Percentiles rank a stretch among this genome's conserved stretches.
phyloP scores from a whole-genome alignment of 2,888 invertebrate genomes.

The Andricus curvator region DNA sequence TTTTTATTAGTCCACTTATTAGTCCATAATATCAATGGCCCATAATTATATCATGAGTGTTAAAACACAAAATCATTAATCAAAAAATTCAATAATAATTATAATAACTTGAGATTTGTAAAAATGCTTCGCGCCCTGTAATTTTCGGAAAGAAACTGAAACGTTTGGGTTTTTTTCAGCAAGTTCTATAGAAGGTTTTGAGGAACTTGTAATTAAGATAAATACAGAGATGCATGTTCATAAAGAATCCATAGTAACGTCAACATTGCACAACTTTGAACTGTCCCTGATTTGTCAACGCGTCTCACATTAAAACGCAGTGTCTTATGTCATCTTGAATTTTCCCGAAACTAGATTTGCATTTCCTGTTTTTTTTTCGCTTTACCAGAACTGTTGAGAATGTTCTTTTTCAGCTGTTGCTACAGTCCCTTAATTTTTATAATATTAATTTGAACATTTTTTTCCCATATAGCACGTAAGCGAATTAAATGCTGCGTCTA shows the following conservation, averaged over 20 bases:
- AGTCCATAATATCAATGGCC: no score
- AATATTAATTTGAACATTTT: no score
- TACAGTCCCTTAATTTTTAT: no score
- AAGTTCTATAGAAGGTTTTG: neutral
- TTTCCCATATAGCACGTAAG: no score
- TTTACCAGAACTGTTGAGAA: neutral
- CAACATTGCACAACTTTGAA: neutral
- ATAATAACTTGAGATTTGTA: no score
- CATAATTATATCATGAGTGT: no score
- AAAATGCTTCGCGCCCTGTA: no score
- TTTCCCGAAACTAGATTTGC: neutral
- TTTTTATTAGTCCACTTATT: neutral
- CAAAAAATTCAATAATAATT: no score
- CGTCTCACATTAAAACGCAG: neutral
- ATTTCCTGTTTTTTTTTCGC: neutral
- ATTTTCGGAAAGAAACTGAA: no score
- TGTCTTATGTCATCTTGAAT: neutral
- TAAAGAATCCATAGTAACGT: neutral
- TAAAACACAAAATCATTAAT: no score
- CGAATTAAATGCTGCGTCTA: no score
- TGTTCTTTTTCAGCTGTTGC: no score
- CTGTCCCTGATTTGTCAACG: neutral
- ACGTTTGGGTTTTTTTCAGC: neutral
- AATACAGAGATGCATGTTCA: neutral
- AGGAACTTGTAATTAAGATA: slow-evolving; percentile 2